phyloP scores from a whole-genome alignment of 1,140 invertebrate genomes.

The Macrosteles quadrilineatus region DNA sequence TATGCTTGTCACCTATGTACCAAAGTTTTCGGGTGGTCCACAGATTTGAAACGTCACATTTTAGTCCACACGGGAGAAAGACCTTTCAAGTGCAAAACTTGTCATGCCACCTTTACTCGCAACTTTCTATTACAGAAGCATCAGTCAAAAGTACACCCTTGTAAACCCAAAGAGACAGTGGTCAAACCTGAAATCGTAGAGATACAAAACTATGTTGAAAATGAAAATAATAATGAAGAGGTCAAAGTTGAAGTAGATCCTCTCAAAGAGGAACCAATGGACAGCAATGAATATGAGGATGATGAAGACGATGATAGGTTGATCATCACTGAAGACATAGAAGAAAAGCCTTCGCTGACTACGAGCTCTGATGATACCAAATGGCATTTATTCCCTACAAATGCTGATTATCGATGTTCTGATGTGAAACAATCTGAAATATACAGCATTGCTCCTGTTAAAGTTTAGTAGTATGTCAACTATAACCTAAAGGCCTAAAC shows the following conservation, averaged over 20 bases:
- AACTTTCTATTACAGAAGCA: constrained; percentile 52
- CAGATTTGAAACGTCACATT: constrained; percentile 60
- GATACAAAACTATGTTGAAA: background rate
- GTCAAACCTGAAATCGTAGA: background rate
- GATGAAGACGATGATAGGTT: constrained; percentile 21
- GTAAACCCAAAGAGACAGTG: constrained; percentile 28
- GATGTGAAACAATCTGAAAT: constrained; percentile 10
- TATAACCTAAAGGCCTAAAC: too few species aligned
- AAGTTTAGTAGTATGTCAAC: constrained; percentile 7
- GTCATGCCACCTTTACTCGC: constrained; percentile 69
- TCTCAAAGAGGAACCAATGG: constrained; percentile 2
- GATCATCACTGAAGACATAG: constrained; percentile 18
- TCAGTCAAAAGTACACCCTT: constrained; percentile 43
- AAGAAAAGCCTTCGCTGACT: background rate
- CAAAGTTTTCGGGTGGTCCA: constrained; percentile 49
- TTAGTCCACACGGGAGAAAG: constrained; percentile 73
- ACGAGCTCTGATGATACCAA: background rate
- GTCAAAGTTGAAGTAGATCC: background rate
- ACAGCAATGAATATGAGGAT: constrained; percentile 1
- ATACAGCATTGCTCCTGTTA: background rate
- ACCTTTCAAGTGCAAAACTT: constrained; percentile 76
- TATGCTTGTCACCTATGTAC: constrained; percentile 46
- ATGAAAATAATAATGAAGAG: background rate
- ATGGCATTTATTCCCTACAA: background rate
- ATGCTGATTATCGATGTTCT: background rate